phyloP scores from a whole-genome alignment of 2,797 vertebrate species.

The Cynodonichthys magdalenae region DNA sequence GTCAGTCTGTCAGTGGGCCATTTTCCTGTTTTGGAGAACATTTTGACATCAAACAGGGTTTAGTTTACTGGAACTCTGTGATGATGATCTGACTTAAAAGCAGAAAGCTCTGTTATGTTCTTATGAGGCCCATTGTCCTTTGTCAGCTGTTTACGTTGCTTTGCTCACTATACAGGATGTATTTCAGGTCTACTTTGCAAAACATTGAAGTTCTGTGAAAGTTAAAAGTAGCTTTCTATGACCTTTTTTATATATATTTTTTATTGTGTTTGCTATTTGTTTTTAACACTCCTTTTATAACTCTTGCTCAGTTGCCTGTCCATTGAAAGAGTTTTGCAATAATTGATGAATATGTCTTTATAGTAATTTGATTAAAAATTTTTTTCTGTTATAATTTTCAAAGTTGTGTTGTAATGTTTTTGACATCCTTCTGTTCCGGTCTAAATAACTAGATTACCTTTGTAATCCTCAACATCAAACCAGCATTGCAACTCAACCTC shows the following conservation, averaged over 20 bases:
- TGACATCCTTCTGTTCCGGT: background rate
- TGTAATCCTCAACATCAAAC: background rate
- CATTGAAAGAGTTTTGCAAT: background rate
- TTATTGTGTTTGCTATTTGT: too few species aligned
- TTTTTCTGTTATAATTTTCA: background rate
- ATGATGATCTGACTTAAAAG: conserved; percentile 66
- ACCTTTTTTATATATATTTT: too few species aligned
- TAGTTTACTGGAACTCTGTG: conserved; percentile 57
- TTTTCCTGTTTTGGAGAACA: conserved; percentile 77
- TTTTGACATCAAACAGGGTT: conserved; percentile 58
- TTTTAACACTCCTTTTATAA: too few species aligned
- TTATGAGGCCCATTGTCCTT: conserved; percentile 53
- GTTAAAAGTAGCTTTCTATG: too few species aligned
- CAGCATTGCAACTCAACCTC: background rate
- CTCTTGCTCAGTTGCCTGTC: background rate
- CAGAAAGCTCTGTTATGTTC: conserved; percentile 54
- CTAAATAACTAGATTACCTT: background rate
- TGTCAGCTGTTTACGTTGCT: conserved; percentile 43
- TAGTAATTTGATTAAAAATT: too few species aligned
- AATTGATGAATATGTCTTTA: background rate
- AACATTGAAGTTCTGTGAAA: conserved; percentile 5
- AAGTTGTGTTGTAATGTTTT: too few species aligned
- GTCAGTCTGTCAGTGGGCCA: conserved; percentile 59
- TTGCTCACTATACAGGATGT: conserved; percentile 48
- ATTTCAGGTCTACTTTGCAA: conserved; percentile 28